Percentiles rank a stretch among this genome's conserved stretches.
Evolutionary conservation across 2,113 vertebrate genomes (phyloP).

Genomic region (Ciconia boyciana): DNA sequence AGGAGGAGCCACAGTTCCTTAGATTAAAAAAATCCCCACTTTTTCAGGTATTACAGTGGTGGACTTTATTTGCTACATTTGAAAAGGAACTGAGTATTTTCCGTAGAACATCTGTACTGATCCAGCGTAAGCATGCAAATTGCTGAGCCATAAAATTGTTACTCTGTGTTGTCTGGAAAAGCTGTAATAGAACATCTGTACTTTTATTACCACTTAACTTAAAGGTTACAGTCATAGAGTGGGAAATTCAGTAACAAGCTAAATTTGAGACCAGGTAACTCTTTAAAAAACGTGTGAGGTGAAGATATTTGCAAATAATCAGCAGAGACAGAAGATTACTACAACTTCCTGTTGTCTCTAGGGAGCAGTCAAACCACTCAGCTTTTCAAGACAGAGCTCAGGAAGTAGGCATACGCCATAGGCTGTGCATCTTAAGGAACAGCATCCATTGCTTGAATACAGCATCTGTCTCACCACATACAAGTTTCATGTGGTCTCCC

Average conservation of each 20-base stretch:
- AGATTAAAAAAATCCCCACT: neutral
- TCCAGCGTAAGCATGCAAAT: too few species aligned
- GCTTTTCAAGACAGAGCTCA: neutral
- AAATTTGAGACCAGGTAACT: neutral
- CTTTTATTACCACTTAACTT: neutral
- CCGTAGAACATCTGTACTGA: neutral
- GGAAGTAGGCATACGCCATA: accelerated
- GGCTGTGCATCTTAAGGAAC: accelerated
- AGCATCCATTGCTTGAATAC: accelerated
- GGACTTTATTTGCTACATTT: neutral
- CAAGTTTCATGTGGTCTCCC: too few species aligned
- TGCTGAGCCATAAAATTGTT: neutral
- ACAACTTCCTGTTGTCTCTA: accelerated
- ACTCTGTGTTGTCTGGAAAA: neutral
- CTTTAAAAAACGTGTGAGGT: neutral
- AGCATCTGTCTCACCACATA: accelerated
- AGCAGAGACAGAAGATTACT: neutral
- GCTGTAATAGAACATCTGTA: neutral
- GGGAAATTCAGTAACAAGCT: neutral
- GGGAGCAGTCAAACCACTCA: too few species aligned
- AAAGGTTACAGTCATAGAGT: neutral
- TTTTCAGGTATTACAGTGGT: neutral
- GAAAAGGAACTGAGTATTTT: neutral
- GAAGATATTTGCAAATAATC: neutral
- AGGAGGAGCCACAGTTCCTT: neutral